A percentile compares a stretch with the other conserved stretches of the same genome.
These are phyloP conservation scores for Mnemiopsis leidyi DNA, from an alignment of 37 sponge, comb jelly and placozoan genomes.

Conservation along the genomic window DNA sequence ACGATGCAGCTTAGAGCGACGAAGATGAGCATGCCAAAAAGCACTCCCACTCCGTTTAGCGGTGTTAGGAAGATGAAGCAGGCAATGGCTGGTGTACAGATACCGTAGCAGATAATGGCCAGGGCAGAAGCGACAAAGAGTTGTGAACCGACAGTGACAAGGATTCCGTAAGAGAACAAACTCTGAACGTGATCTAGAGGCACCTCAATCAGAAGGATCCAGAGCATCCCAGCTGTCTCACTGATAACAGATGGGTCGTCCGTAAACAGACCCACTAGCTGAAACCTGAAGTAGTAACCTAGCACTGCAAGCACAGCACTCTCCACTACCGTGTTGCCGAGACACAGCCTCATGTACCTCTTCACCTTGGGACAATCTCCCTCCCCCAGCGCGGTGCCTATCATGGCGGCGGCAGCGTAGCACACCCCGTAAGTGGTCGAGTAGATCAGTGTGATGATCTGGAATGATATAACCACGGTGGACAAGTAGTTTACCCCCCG, in stretches of 20 bases:
- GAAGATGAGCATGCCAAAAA: slow-evolving; percentile 36
- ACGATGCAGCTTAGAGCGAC: slow-evolving; percentile 12
- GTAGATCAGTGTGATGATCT: slow-evolving; percentile 58
- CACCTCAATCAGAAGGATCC: slow-evolving; percentile 58
- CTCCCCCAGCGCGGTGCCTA: slow-evolving; percentile 55
- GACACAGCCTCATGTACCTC: slow-evolving; percentile 9
- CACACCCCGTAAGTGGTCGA: slow-evolving; percentile 48
- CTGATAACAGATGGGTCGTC: neutral
- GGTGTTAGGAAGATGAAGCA: slow-evolving; percentile 28
- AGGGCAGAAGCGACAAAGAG: slow-evolving; percentile 47
- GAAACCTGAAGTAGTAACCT: neutral
- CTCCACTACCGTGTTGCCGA: slow-evolving; percentile 8
- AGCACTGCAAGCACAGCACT: neutral
- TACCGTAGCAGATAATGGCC: neutral
- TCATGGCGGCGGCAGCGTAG: slow-evolving; percentile 45
- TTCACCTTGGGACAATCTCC: neutral
- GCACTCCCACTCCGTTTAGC: neutral
- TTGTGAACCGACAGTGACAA: slow-evolving; percentile 3
- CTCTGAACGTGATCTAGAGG: slow-evolving; percentile 56
- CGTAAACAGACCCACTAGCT: slow-evolving; percentile 28
- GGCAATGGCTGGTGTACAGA: slow-evolving; percentile 23
- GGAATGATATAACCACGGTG: slow-evolving; percentile 56
- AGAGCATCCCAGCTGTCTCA: slow-evolving; percentile 35
- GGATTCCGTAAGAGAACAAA: slow-evolving; percentile 43
- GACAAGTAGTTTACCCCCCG: slow-evolving; percentile 57